Conservation (phyloP, 2,888 invertebrate species). For the Torymus tubicola region DNA sequence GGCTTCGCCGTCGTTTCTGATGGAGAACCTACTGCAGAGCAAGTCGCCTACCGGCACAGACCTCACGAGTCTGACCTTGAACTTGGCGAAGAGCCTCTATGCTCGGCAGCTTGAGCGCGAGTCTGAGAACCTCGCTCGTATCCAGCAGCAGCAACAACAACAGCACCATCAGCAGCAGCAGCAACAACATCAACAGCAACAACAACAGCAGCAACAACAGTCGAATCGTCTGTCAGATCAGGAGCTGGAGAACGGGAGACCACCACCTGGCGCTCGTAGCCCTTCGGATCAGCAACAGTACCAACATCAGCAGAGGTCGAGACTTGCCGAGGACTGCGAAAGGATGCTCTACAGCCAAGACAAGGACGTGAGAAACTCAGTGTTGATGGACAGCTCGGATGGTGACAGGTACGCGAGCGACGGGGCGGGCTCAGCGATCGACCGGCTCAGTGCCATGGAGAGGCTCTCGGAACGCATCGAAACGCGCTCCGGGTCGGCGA, state of each 20-base stretch:
- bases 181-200: constrained; percentile 30
- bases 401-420: constrained; percentile 63
- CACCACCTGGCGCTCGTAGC: neutral
- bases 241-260: constrained; percentile 58
- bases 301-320: constrained; percentile 52
- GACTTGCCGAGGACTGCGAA: constrained; percentile 57
- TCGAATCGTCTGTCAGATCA: constrained; percentile 48
- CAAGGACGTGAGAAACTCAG: constrained; percentile 52
- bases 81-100: constrained; percentile 76
- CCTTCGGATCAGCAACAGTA: neutral
- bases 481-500: constrained; percentile 70
- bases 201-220: constrained; percentile 27
- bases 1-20: constrained; percentile 81
- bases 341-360: constrained; percentile 55
- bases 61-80: constrained; percentile 79
- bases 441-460: constrained; percentile 70
- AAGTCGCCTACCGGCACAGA: constrained; percentile 76
- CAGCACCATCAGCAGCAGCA: constrained; percentile 41
- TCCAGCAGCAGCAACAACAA: constrained; percentile 53
- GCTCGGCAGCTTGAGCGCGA: constrained; percentile 72
- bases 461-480: constrained; percentile 72
- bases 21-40: constrained; percentile 81
- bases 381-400: constrained; percentile 28
- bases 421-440: constrained; percentile 62
- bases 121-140: constrained; percentile 63